Percentiles rank a stretch among this genome's conserved stretches.
phyloP scores from a whole-genome alignment of 2,888 invertebrate species.

The Xylota segnis region DNA sequence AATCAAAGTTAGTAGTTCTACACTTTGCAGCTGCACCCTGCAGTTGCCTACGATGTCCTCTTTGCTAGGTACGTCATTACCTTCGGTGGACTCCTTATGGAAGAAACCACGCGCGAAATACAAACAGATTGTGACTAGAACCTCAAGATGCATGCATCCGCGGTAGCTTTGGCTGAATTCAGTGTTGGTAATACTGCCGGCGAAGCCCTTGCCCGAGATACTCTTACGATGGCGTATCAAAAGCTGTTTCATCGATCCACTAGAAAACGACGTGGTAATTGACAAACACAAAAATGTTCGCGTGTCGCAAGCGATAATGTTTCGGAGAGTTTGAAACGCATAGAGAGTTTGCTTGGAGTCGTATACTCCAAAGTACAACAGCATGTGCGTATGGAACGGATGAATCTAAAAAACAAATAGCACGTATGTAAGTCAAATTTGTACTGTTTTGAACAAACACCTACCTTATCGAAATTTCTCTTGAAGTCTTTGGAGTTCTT shows the following conservation, averaged over 20 bases:
- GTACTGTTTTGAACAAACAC: no score
- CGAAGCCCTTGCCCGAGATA: constrained; percentile 89
- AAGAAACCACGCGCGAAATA: constrained; percentile 92
- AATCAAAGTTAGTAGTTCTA: constrained; percentile 90
- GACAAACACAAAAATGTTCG: constrained; percentile 90
- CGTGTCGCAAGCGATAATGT: constrained; percentile 89
- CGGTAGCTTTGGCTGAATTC: constrained; percentile 89
- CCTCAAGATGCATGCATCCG: constrained; percentile 92
- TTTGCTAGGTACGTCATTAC: constrained; percentile 86
- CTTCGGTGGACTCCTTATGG: constrained; percentile 81
- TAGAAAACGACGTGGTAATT: constrained; percentile 90
- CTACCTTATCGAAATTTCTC: constrained; percentile 78
- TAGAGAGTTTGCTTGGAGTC: constrained; percentile 90
- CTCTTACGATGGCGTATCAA: constrained; percentile 90
- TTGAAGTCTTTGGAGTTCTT: constrained; percentile 78
- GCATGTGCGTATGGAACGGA: constrained; percentile 92
- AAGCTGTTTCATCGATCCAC: constrained; percentile 84
- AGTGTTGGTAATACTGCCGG: constrained; percentile 86
- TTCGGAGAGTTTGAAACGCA: constrained; percentile 90
- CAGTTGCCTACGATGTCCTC: constrained; percentile 91
- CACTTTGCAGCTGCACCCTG: constrained; percentile 90
- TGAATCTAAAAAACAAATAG: constrained; percentile 85
- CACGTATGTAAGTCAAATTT: no score
- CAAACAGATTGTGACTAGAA: constrained; percentile 90
- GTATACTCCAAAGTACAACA: constrained; percentile 92